phyloP scores from a whole-genome alignment of 2,888 invertebrate species.

The Agapostemon virescens region DNA sequence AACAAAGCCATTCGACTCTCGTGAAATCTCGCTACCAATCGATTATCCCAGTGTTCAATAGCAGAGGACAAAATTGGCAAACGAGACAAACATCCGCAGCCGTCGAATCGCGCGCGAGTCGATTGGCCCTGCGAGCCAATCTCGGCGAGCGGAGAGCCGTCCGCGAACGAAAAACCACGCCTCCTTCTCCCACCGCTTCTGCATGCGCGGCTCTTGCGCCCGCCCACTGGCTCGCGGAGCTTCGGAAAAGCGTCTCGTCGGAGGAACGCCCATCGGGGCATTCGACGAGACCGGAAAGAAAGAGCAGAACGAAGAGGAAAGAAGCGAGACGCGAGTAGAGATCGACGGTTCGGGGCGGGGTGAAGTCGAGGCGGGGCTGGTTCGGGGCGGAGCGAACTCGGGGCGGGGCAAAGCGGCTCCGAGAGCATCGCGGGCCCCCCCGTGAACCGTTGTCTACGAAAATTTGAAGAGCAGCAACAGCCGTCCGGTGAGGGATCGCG shows the following conservation, averaged over 20 bases:
- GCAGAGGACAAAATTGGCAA: neutral
- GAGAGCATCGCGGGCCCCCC: neutral
- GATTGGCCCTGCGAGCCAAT: neutral
- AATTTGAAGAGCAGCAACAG: neutral
- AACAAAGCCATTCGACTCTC: too few relatives aligned
- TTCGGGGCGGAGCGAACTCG: neutral
- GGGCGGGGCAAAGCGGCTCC: neutral
- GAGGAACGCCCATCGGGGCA: too few relatives aligned
- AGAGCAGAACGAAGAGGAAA: neutral
- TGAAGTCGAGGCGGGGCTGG: neutral
- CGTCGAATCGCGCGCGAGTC: neutral
- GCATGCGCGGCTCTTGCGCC: neutral
- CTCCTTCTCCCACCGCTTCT: neutral
- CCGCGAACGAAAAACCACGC: too few relatives aligned
- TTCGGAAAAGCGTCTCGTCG: neutral
- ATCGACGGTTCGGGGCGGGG: neutral
- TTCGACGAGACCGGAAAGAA: neutral
- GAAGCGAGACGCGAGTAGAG: neutral
- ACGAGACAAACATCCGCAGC: neutral
- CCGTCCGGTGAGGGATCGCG: slow-evolving; percentile 5
- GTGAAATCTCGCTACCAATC: neutral
- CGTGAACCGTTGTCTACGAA: slow-evolving; percentile 2
- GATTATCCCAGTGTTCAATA: neutral
- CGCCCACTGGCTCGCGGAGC: neutral
- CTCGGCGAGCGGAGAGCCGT: neutral